Evolutionary conservation across 2,888 invertebrate species (phyloP), one percentile per base, ranked within the genome.

Genomic region (Apamea crenata): DNA sequence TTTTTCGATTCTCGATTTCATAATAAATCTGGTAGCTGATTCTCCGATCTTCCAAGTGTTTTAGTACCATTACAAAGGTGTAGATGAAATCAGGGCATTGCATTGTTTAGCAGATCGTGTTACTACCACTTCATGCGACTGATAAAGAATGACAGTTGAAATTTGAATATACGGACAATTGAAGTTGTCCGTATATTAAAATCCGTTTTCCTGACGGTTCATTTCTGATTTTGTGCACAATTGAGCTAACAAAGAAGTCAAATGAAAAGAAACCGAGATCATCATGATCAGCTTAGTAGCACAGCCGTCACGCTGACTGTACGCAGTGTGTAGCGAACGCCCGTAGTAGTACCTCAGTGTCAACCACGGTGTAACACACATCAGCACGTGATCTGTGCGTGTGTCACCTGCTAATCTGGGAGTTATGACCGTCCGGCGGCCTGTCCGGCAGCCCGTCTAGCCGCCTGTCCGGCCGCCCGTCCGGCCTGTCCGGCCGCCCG

Each of bases 331-430:
- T n/a, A 25, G 44, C 16, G 75, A 40, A 18, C 7, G 53, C n/a
- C 66, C 40, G 50, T 14, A 18, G 53, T n/a, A 40, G 53, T 32
- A 29, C 12, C 18, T n/a, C 50, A 18, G 50, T 44, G 65, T 40
- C 47, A 2, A 21, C 25, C 50, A 21, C 50, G 7, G 50, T 53
- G 80, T 61, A n/a, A 40, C 50, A 47, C 53, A 36, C 63, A 29
- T 63, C 44, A n/a, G 44, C 78, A 47, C 63, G 80, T 70, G 70
- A 53, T 25, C 71, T 18, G 47, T 10, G 56, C 72, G 32, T 40
- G 29, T 50, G 80, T 79, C 18, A 18, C 18, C 1, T 2, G 29
- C n/a, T 80, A 59, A 81, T 40, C 40, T 36, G 18, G 32, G 44
- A 36, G n/a, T 53, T 65, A 65, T 47, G 53, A 36, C n/a, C 16